Evolutionary conservation across 1,140 invertebrate species (phyloP), one percentile per base, ranked within the genome.

Genomic region (Drosophila trapezifrons): DNA sequence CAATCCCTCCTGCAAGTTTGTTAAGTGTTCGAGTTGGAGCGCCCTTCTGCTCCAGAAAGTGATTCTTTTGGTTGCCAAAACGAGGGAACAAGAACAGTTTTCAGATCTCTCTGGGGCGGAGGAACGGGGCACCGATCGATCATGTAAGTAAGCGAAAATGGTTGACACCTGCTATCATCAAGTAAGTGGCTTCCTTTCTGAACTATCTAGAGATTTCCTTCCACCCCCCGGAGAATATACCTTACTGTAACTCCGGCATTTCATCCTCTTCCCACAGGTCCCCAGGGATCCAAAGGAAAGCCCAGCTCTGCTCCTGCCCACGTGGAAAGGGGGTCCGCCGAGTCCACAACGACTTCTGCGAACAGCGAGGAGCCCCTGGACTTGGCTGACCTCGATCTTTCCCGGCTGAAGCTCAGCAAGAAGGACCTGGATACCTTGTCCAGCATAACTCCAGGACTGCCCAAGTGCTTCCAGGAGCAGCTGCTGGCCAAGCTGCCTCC

Each of bases 401-500:
- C 94, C 78, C 93, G 94, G 70, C 93, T 95, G 72, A 93, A 94
- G 89, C 92, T 95, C 25, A 94, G 94, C 69, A 94, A 95, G 91
- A 93, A 94, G 80, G 95, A 95, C 92, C 92, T 94, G 74, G 93
- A 93, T 75, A 94, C 94, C 62, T 90, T 95, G 79, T 95, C 94
- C 7, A 94, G 94, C 72, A 93, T 95, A 46, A 95, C 94, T 52
- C 94, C 94, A 9, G 94, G 93, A 55, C 90, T 95, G 73, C 94
- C 94, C 43, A 93, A 94, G 72, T 93, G 94, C 32, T 93, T 95
- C 77, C 94, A 95, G 92, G 94, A 93, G 72, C 94, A 95, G 90
- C 91, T 95, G 66, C 91, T 95, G 43, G 93, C 94, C 57, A 94
- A 94, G 83, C 90, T 95, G 71, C 94, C 94, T 27, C 94, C 94